Conservation (phyloP, 2,113 vertebrate genomes). For the Arothron firmamentum region DNA sequence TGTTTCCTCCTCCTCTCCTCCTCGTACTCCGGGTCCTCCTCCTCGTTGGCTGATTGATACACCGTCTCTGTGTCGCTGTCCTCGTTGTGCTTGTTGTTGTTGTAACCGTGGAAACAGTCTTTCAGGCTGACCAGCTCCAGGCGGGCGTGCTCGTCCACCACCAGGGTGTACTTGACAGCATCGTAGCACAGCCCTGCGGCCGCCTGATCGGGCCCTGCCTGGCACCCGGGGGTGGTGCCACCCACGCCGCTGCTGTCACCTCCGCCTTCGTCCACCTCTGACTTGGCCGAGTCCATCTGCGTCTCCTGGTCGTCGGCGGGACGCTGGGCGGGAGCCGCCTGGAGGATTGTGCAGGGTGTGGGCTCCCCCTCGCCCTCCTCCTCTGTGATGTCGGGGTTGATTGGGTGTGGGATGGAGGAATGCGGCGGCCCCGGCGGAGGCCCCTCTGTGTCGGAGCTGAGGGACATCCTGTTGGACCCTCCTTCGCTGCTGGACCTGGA, state of each 20-base stretch:
- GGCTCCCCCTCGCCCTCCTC: slow-evolving; percentile 80
- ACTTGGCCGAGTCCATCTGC: slow-evolving; percentile 6
- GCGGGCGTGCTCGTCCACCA: slow-evolving; percentile 89
- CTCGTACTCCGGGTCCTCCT: slow-evolving; percentile 77
- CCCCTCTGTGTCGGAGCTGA: slow-evolving; percentile 89
- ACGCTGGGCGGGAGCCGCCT: slow-evolving; percentile 30
- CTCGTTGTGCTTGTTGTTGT: slow-evolving; percentile 65
- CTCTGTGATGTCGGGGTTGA: slow-evolving; percentile 90
- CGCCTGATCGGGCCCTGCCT: slow-evolving; percentile 33
- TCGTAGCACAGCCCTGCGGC: slow-evolving; percentile 78
- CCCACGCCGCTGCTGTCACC: not conserved
- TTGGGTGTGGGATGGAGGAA: slow-evolving; percentile 67
- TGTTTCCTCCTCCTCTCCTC: slow-evolving; percentile 66
- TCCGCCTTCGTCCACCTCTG: slow-evolving; percentile 1
- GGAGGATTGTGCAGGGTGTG: slow-evolving; percentile 24
- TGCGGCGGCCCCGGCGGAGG: slow-evolving; percentile 70
- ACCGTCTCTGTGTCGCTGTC: slow-evolving; percentile 83
- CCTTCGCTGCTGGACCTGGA: slow-evolving; percentile 82
- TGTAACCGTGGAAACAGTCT: slow-evolving; percentile 80
- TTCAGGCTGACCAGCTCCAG: slow-evolving; percentile 90
- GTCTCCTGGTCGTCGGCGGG: slow-evolving; percentile 19
- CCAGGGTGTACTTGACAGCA: slow-evolving; percentile 90
- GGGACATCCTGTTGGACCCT: slow-evolving; percentile 88
- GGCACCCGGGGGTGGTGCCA: not conserved
- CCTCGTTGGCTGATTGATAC: slow-evolving; percentile 83